A percentile compares a stretch with the other conserved stretches of the same genome.
phyloP scores from a whole-genome alignment of 2,113 vertebrate genomes.

The Actenoides hombroni region DNA sequence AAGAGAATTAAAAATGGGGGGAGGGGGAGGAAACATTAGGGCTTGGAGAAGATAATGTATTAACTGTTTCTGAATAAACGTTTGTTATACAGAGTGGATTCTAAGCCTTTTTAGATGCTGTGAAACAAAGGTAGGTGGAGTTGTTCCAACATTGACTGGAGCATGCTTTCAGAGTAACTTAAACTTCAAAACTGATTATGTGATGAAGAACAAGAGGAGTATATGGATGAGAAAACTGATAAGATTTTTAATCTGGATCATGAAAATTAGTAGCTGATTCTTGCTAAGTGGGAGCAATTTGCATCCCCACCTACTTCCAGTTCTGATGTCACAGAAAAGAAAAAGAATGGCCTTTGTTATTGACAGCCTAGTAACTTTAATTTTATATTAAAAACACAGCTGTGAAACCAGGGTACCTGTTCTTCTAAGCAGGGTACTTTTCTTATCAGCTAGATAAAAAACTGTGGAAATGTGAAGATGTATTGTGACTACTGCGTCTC shows the following conservation, averaged over 20 bases:
- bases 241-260: background rate
- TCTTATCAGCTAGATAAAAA: background rate
- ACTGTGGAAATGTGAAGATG: background rate
- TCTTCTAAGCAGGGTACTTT: background rate
- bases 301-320: background rate
- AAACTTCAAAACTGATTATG: background rate
- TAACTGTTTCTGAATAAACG: slow-evolving; percentile 79
- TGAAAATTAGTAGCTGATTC: background rate
- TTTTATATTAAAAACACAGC: background rate
- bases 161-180: background rate
- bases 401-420: background rate
- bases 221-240: background rate
- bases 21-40: background rate
- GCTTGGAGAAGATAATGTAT: slow-evolving; percentile 57
- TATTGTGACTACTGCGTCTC: background rate
- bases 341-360: background rate
- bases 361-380: background rate
- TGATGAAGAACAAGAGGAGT: background rate
- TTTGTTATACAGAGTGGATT: slow-evolving; percentile 75
- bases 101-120: slow-evolving; percentile 19
- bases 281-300: background rate
- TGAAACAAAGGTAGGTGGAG: background rate
- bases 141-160: background rate
- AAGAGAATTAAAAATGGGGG: background rate
- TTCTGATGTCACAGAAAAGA: background rate